A percentile compares a stretch with the other conserved stretches of the same genome.
phyloP scores from a whole-genome alignment of 2,797 vertebrate genomes.

The Hoplostethus mediterraneus region DNA sequence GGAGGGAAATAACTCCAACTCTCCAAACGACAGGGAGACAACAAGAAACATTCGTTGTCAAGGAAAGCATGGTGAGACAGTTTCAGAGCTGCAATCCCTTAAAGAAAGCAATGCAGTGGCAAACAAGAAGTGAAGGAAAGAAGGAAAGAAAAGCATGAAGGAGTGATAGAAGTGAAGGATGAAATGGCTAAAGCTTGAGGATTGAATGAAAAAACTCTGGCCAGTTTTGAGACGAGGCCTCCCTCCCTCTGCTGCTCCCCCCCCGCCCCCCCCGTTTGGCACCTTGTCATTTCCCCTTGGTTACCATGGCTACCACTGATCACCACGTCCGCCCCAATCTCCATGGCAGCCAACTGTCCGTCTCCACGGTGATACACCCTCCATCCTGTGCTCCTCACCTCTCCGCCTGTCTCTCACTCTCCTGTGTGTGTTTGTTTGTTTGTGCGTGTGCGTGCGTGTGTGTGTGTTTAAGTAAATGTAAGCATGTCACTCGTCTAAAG shows the following conservation, averaged over 20 bases:
- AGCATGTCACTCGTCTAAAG: slow-evolving; percentile 50
- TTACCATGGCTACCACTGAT: slow-evolving; percentile 51
- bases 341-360: slow-evolving; percentile 39
- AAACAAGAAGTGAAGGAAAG: not conserved
- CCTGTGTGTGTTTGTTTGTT: slow-evolving; percentile 36
- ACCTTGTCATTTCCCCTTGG: slow-evolving; percentile 44
- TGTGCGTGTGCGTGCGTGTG: slow-evolving; percentile 40
- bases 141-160: not conserved
- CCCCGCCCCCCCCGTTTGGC: slow-evolving; percentile 45
- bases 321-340: slow-evolving; percentile 23
- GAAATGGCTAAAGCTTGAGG: not conserved
- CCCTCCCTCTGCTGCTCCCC: slow-evolving; percentile 30
- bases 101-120: no score
- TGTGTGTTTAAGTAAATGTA: slow-evolving; percentile 20
- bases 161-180: not conserved
- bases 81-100: no score
- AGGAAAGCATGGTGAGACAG: no score
- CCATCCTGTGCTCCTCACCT: slow-evolving; percentile 84
- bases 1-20: no score
- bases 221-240: slow-evolving; percentile 70
- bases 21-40: no score
- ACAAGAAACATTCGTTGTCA: no score
- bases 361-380: slow-evolving; percentile 70
- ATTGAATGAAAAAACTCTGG: slow-evolving; percentile 11
- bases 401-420: slow-evolving; percentile 75